Percentiles rank a stretch among this genome's conserved stretches.
Conservation (phyloP, 2,113 vertebrate genomes). For the Xenopus tropicalis region DNA sequence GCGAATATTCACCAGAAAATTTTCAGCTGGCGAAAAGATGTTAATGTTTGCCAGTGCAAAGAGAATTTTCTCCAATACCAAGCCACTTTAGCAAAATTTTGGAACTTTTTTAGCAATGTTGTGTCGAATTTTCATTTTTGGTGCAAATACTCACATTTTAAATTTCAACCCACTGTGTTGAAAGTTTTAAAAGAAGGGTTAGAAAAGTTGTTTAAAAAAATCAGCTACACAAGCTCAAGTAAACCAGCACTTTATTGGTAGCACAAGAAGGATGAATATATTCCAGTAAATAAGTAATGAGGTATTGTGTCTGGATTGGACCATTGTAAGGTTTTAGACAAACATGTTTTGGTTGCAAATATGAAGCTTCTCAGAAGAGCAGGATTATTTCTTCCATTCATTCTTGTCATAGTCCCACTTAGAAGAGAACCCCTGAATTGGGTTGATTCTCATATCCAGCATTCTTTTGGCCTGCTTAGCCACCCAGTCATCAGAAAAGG, state of each 20-base stretch:
- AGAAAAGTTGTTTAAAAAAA: not conserved
- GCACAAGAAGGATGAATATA: constrained; percentile 60
- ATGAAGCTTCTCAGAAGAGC: not conserved
- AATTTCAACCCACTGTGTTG: no score
- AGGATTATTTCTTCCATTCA: constrained; percentile 89
- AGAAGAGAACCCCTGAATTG: constrained; percentile 76
- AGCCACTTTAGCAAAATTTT: no score
- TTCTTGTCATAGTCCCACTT: constrained; percentile 95
- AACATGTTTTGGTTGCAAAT: constrained; percentile 43
- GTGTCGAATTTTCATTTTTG: no score
- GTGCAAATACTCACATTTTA: no score
- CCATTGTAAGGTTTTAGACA: constrained; percentile 38
- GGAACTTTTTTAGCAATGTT: no score
- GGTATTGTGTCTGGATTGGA: constrained; percentile 52
- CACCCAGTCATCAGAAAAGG: constrained; percentile 75
- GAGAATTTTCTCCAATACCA: no score
- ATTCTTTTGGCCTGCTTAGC: constrained; percentile 81
- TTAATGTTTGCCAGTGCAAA: no score
- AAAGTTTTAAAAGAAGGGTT: no score
- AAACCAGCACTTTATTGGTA: constrained; percentile 74
- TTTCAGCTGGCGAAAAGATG: no score
- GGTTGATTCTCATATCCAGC: constrained; percentile 88
- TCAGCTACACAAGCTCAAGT: constrained; percentile 45
- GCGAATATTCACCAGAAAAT: no score
- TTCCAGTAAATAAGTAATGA: constrained; percentile 69